Evolutionary conservation across 2,888 invertebrate genomes (phyloP), one percentile per base, ranked within the genome.

Genomic region (Ophioninae sp.): DNA sequence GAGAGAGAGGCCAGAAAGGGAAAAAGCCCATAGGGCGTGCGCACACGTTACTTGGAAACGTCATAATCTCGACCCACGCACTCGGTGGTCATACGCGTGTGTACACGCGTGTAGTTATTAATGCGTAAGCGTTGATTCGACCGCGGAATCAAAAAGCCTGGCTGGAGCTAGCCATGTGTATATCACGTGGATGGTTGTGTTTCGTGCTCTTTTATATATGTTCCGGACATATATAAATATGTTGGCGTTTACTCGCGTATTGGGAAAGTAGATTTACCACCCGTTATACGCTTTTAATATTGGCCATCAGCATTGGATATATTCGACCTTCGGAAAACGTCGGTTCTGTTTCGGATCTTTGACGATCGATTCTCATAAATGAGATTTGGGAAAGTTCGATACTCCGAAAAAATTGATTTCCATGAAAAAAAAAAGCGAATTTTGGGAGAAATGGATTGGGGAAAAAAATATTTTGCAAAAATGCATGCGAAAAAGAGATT

Each of bases 21-120:
- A 59, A 37, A 7, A 69, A 65, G 67, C 56, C 65, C 75, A 69
- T 72, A 77, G 85, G 85, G 85, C 83, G 84, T 85, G 86, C 65
- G 79, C 64, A 82, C 76, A 84, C 85, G 85, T 88, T 90, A 89
- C 90, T 90, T 68, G 87, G 90, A 91, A 90, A 90, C 87, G 88
- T 90, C 90, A 90, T 91, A 91, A 90, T 90, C 89, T 88, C 81
- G 30, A 62, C 84, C 85, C 79, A 86, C 85, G 85, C 74, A 39
- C 74, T 82, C 41, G 81, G 68, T 81, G 76, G 41, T 56, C 70
- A 64, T 50, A 23, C 37, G 23, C 64, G 41, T 65, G 67, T 56
- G 73, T 76, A 56, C 61, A 82, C 68, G 68, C 69, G 39, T 74
- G 61, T 64, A 62, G 80, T 83, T 83, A 83, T 83, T 83, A 83